Evolutionary conservation across 2,888 invertebrate genomes (phyloP), one percentile per base, ranked within the genome.

Genomic region (Sesia bembeciformis): DNA sequence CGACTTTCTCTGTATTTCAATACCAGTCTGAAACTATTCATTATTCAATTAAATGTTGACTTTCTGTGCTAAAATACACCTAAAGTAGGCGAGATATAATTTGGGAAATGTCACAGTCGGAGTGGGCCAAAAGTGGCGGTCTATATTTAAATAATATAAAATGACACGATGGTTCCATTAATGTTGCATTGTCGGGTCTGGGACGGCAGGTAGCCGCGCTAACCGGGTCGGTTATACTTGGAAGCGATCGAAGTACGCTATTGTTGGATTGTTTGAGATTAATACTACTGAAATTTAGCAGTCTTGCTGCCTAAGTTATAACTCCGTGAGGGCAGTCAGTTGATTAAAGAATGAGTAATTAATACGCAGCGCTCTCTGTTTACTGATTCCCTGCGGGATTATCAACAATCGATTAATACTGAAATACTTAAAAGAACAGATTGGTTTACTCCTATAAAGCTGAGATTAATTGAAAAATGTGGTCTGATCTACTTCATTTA

Each of bases 211-310:
- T 76, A 74, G 78, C 70, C 70, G 62, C 57, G 64, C 65, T 70
- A 80, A 78, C 78, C 75, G 71, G 84, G 82, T 80, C 81, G 77
- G 76, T 72, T 88, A 87, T 80, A 85, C 78, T 81, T 71, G 80
- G 83, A 39, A 78, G 62, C 81, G 81, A 84, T 88, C 84, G 84
- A 84, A 85, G 69, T 75, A 64, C 62, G 72, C 85, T 87, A 87
- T 87, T 86, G 80, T 82, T 82, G 84, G 81, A 76, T 75, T 75
- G 78, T 77, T 80, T 73, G 76, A 66, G 68, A 65, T 68, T 72
- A 78, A 67, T 70, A 70, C 70, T 68, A 67, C 68, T 69, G 70
- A 77, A 76, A 73, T 79, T 76, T 73, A 72, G 70, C 68, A 70
- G 75, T 69, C 72, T 74, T 68, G 62, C 67, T 64, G 65, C 38